Base-by-base conservation (phyloP, 1,140 invertebrate genomes). In the Achroia grisella region DNA sequence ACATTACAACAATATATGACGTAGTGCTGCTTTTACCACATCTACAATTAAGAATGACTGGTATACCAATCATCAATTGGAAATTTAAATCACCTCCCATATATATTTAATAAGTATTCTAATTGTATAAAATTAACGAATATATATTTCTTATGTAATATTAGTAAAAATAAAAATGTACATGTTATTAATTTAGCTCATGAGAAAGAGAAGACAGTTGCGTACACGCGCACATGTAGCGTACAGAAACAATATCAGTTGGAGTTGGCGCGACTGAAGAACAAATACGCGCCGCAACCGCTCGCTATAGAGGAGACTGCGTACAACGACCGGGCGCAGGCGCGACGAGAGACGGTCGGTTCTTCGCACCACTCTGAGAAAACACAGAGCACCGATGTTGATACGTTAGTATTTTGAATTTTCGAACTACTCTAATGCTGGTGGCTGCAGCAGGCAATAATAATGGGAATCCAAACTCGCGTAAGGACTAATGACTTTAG, bases 361-460 rank as follows among this genome's bases (percentile, higher is more conserved):
- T 96, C 94, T 49, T 91, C 92, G 43, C 91, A 94, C 77, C 91
- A 94, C 45, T 88, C 92, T 48, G 93, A 92, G 56, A 97, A 97
- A 72, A 96, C 94, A 0, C 88, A 93, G 72, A 88, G 89, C 42
- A 92, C 93, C 45, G 95, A 94, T 36, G 62, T 96, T 4, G 87
- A 95, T 47, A 89, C 89, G 95, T 97, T 85, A 89, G 89, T 88
- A 35, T 35, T 37, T 37, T 0, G 2, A 9, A 1, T 8, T n/a
- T 4, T 23, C 6, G 2, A 23, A 3, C 17, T 3, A 23, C 2
- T 23, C 17, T 23, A 23, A 23, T 23, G n/a, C n/a, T n/a, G n/a
- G n/a, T n/a, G n/a, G n/a, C n/a, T n/a, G n/a, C n/a, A n/a, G n/a
- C n/a, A n/a, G n/a, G n/a, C n/a, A n/a, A n/a, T n/a, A n/a, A n/a